phyloP scores from a whole-genome alignment of 2,113 vertebrate species.

The Dermatemys mawii region DNA sequence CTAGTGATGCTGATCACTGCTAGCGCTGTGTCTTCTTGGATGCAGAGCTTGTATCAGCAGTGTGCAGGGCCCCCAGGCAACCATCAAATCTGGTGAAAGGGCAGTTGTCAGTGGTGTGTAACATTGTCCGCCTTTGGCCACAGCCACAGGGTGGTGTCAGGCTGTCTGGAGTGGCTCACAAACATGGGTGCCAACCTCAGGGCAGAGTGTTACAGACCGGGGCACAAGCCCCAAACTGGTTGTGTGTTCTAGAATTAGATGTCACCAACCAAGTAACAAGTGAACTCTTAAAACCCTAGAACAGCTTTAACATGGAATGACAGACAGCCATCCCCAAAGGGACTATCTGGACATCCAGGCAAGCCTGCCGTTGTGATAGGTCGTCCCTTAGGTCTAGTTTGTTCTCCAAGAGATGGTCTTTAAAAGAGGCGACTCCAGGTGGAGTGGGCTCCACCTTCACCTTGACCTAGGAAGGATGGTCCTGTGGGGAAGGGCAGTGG shows the following conservation, averaged over 20 bases:
- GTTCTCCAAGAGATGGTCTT: not conserved
- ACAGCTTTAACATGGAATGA: not conserved
- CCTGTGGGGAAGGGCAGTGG: not conserved
- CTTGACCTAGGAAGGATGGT: not conserved
- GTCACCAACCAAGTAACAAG: not conserved
- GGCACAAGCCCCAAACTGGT: not conserved
- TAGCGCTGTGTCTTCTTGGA: not conserved
- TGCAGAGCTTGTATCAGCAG: not conserved
- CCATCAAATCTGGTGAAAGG: not conserved
- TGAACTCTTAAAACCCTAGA: not conserved
- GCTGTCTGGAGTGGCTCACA: not conserved
- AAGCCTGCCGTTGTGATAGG: not conserved
- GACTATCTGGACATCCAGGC: not conserved
- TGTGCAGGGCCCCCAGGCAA: not conserved
- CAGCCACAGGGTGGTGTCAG: not conserved
- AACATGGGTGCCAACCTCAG: not conserved
- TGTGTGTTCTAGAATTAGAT: not conserved
- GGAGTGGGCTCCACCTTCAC: not conserved
- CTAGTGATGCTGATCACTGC: not conserved
- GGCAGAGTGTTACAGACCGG: not conserved
- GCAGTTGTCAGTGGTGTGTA: not conserved
- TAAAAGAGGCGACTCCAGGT: not conserved
- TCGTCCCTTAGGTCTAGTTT: not conserved
- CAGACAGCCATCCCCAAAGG: no score
- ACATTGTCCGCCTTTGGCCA: not conserved